Evolutionary conservation across 2,888 invertebrate species (phyloP).

Genomic region (Aricia artaxerxes): DNA sequence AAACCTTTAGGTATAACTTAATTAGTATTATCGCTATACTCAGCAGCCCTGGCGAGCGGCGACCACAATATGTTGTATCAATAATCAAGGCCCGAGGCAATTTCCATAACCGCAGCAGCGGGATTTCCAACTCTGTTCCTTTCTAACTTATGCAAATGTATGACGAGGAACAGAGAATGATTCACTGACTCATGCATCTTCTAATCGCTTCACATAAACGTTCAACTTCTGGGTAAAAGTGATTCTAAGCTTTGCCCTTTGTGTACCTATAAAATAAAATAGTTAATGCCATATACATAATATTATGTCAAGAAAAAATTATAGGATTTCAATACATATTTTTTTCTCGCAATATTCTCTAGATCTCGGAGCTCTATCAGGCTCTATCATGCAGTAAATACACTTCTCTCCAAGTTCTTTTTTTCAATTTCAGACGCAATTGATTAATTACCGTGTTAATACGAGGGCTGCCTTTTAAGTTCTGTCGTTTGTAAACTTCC

Average conservation of each 20-base stretch:
- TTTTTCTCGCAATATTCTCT: too few relatives aligned
- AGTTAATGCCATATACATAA: too few relatives aligned
- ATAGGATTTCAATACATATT: too few relatives aligned
- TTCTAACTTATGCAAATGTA: slow-evolving; percentile 21
- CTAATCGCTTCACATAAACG: neutral
- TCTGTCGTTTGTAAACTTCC: too few relatives aligned
- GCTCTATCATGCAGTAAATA: too few relatives aligned
- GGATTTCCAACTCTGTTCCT: slow-evolving; percentile 24
- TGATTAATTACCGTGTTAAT: too few relatives aligned
- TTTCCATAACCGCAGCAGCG: slow-evolving; percentile 26
- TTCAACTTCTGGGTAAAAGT: slow-evolving; percentile 1
- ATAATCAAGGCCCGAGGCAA: slow-evolving; percentile 12
- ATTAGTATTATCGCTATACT: neutral
- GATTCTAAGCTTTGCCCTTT: neutral
- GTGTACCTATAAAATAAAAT: neutral
- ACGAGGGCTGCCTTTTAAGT: too few relatives aligned
- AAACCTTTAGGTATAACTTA: neutral
- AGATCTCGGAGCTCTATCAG: too few relatives aligned
- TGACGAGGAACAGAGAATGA: slow-evolving; percentile 12
- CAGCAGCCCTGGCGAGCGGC: neutral
- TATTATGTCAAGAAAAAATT: too few relatives aligned
- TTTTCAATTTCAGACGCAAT: too few relatives aligned
- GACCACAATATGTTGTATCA: neutral
- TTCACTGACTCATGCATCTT: neutral
- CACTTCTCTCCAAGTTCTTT: too few relatives aligned